Percentiles rank a stretch among this genome's conserved stretches.
These are phyloP conservation scores for Chloroceryle aenea DNA, from an alignment of 2,113 vertebrate species.

Conservation along the genomic window DNA sequence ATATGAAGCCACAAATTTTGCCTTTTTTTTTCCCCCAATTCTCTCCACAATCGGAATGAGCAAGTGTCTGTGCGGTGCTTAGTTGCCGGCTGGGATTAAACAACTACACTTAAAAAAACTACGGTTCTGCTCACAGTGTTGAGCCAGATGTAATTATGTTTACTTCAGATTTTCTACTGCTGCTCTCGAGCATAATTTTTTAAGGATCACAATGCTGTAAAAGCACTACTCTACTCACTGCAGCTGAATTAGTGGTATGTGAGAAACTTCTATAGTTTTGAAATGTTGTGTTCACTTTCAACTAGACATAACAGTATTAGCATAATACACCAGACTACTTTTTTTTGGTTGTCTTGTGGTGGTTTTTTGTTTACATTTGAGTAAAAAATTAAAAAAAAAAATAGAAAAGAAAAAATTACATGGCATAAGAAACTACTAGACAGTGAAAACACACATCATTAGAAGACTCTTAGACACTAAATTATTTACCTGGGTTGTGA, in stretches of 20 bases:
- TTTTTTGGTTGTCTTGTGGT: too few relatives aligned
- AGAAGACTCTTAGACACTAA: background rate
- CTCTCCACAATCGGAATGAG: too few relatives aligned
- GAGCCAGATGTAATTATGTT: background rate
- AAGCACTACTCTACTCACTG: background rate
- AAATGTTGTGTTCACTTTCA: background rate
- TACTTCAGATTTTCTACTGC: background rate
- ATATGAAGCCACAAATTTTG: background rate
- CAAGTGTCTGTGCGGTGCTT: background rate
- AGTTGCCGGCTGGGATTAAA: background rate
- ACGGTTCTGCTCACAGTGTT: background rate
- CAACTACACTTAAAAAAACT: background rate
- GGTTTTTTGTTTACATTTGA: background rate
- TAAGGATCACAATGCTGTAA: background rate
- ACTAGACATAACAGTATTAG: background rate
- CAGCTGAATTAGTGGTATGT: background rate
- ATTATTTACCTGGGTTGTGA: constrained; percentile 81
- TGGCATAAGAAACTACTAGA: background rate
- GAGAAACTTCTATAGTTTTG: background rate
- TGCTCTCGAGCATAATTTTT: background rate
- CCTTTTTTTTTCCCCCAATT: too few relatives aligned
- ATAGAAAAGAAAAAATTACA: background rate
- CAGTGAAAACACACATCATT: background rate
- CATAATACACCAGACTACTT: background rate
- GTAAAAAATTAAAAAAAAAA: background rate